Percentiles rank a stretch among this genome's conserved stretches.
Evolutionary conservation across 1,140 invertebrate genomes (phyloP).

Genomic region (Parapsyche elsis): DNA sequence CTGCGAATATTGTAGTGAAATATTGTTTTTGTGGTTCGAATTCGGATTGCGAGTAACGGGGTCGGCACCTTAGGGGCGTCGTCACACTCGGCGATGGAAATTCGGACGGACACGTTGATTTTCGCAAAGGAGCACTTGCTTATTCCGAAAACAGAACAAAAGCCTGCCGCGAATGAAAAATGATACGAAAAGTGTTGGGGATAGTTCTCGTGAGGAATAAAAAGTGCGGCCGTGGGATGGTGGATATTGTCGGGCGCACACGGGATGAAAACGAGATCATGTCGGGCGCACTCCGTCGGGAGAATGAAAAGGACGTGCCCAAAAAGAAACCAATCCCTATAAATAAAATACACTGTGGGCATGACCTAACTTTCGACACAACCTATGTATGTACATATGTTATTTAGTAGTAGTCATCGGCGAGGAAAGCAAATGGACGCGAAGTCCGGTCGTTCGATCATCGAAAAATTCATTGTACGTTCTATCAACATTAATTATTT

Average conservation of each 20-base stretch:
- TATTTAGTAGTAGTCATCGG: no score
- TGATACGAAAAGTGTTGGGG: constrained; percentile 40
- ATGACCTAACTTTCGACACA: no score
- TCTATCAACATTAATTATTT: no score
- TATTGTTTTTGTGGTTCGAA: no score
- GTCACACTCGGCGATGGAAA: constrained; percentile 17
- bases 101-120: constrained; percentile 39
- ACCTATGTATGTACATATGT: no score
- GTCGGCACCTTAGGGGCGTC: neutral
- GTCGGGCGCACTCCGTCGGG: neutral
- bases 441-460: no score
- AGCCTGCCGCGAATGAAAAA: constrained; percentile 42
- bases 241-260: neutral
- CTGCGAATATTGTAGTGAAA: no score
- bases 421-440: neutral
- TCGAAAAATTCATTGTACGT: no score
- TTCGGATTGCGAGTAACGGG: neutral
- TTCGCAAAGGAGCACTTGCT: constrained; percentile 28
- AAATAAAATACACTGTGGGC: no score
- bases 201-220: constrained; percentile 33
- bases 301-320: no score
- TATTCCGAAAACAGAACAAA: constrained; percentile 43
- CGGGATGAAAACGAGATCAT: constrained; percentile 32
- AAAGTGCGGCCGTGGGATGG: neutral
- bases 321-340: no score